phyloP scores from a whole-genome alignment of 2,888 invertebrate species.

The Drosophila emarginata region DNA sequence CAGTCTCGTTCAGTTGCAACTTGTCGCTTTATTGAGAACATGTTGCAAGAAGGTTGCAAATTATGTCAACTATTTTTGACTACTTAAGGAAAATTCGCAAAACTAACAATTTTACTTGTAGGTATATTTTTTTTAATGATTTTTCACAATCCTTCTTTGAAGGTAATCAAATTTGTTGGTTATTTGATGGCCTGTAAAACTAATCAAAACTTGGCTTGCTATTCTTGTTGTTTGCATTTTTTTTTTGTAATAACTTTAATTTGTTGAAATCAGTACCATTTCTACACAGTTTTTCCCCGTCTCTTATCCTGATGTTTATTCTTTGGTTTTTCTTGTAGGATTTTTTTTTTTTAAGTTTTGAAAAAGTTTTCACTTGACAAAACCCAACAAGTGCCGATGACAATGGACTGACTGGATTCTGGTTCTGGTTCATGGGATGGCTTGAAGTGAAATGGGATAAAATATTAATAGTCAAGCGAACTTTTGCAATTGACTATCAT shows the following conservation, averaged over 20 bases:
- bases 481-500: constrained; percentile 71
- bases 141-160: neutral
- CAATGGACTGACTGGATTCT: constrained; percentile 49
- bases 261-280: constrained; percentile 40
- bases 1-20: constrained; percentile 50
- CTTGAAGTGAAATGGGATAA: constrained; percentile 67
- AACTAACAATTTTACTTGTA: neutral
- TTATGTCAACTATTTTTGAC: neutral
- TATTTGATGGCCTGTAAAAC: constrained; percentile 24
- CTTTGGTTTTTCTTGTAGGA: constrained; percentile 20
- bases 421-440: neutral
- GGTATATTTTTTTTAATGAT: neutral
- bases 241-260: constrained; percentile 39
- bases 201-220: constrained; percentile 48
- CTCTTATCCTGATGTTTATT: constrained; percentile 6
- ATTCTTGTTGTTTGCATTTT: neutral
- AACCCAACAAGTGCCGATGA: constrained; percentile 66
- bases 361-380: constrained; percentile 43
- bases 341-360: constrained; percentile 36
- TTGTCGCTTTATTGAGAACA: constrained; percentile 66
- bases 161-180: neutral
- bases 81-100: neutral
- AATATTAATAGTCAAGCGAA: constrained; percentile 71
- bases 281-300: constrained; percentile 1
- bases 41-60: constrained; percentile 28